Base-by-base conservation (phyloP, 2,888 invertebrate genomes). In the Hermaeophaga mercurialis region DNA sequence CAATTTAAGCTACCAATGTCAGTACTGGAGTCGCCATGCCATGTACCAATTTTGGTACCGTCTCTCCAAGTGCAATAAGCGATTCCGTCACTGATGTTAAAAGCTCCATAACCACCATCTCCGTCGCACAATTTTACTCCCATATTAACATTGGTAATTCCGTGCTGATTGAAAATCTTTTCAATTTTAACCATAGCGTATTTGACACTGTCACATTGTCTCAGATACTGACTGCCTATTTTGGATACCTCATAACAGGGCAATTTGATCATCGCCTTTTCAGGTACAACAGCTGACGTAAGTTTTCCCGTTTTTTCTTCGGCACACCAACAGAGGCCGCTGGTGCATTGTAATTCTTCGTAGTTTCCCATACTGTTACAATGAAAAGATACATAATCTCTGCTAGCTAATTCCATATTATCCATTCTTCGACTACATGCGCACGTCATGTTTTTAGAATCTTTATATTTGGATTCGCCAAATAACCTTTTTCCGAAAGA, bases 261-360 rank as follows among this genome's bases (percentile, higher is more conserved):
- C 44, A 89, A 76, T 59, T 75, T 75, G 45, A 67, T 76, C 81
- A 86, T 84, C 69, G 86, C 80, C 3, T 72, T 75, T 66, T 84
- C 81, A 0, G 82, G 83, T 4, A 87, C 81, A 0, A 84, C 81
- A 34, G 79, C 73, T 8, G 81, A 78, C 31, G 71, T 75, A 1
- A 85, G 80, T 63, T 83, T 80, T 12, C 88, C 88, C 46, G 84
- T 86, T 69, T 71, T 78, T 0, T 80, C 77, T 26, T 85, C 80
- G 1, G 81, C 85, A 73, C 88, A 89, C 87, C 87, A 88, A 70
- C 89, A 89, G 61, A 85, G 70, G 1, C 83, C 85, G 52, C 66
- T 59, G 71, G 86, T 84, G 68, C 88, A 89, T 70, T 89, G 89
- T 19, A 89, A 72, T 15, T 79, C 76, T 69, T 88, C 88, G 71